These are phyloP conservation scores for Horisme vitalbata DNA, from an alignment of 2,888 invertebrate species.

Conservation along the genomic window DNA sequence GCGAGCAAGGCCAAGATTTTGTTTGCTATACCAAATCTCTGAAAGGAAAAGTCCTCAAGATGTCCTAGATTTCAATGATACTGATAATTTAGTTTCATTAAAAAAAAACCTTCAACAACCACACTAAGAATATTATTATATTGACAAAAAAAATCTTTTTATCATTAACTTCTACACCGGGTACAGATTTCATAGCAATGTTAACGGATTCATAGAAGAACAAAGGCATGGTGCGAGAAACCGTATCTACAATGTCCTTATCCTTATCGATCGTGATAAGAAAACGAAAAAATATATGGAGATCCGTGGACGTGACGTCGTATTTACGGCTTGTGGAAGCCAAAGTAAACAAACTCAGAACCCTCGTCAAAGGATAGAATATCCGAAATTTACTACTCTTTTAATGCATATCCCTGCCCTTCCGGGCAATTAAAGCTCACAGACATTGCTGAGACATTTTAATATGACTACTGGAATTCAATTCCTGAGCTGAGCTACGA, in stretches of 20 bases:
- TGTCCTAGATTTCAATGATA: neutral
- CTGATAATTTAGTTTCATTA: too few relatives aligned
- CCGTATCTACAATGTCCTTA: neutral
- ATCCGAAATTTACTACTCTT: conserved; percentile 29
- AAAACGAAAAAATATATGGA: conserved; percentile 15
- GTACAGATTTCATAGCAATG: neutral
- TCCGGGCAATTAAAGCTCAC: conserved; percentile 18
- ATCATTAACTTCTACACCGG: too few relatives aligned
- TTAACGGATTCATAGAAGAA: neutral
- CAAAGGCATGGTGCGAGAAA: neutral
- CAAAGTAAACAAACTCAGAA: conserved; percentile 34
- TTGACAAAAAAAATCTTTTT: too few relatives aligned
- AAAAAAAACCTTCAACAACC: too few relatives aligned
- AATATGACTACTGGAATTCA: conserved; percentile 9
- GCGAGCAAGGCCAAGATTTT: conserved; percentile 8
- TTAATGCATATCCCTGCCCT: conserved; percentile 21
- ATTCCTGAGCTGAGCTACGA: neutral
- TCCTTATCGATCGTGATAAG: neutral
- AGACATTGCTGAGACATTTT: conserved; percentile 1
- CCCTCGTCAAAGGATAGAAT: conserved; percentile 28
- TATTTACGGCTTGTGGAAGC: conserved; percentile 30
- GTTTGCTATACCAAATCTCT: conserved; percentile 1
- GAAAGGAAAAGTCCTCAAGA: neutral
- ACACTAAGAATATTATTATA: too few relatives aligned
- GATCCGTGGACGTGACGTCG: conserved; percentile 18